Base-by-base conservation (phyloP, 2,797 vertebrate genomes). In the Gymnothorax reevesii region DNA sequence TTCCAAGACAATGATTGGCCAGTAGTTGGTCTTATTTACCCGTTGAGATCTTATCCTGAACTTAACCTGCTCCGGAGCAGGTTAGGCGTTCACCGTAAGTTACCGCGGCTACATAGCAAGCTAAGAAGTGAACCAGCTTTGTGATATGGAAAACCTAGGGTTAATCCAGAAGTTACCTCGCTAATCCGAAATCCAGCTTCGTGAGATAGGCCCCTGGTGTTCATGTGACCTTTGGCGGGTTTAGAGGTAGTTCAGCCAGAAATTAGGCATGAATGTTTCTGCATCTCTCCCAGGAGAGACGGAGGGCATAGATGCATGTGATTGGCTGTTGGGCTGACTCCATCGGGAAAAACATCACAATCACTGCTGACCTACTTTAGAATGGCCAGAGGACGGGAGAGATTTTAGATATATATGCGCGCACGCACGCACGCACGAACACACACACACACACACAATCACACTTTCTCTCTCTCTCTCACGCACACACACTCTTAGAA, bases 301-400 rank as follows among this genome's bases (percentile, higher is more conserved):
- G 57, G 83, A 71, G 89, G 91, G 89, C 0, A 91, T 90, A 86
- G 86, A 6, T 84, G 83, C 77, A 13, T 0, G 20, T 49, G 59
- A 95, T 94, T 95, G 93, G 94, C 88, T 82, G 82, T 20, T 49
- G 86, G 87, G 86, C 86, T 22, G 86, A 85, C 80, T 93, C 86
- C 86, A 87, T 69, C 66, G 88, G 87, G 73, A 87, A 87, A 95
- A 94, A 95, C 93, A 90, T 95, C 94, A 96, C 90, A 90, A 88
- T 88, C 22, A 0, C 86, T 88, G 88, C 89, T 95, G 95, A 95
- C 95, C 95, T 95, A 96, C 91, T 95, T 95, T 93, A 88, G 57
- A 82, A 71, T 79, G 87, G 86, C 82, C 90, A 89, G 2, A 49
- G 94, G 94, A 94, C 90, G 92, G 94, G 93, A 94, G 87, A 49